Conservation (phyloP, 2,797 vertebrate genomes). For the Neoniphon sammara region DNA sequence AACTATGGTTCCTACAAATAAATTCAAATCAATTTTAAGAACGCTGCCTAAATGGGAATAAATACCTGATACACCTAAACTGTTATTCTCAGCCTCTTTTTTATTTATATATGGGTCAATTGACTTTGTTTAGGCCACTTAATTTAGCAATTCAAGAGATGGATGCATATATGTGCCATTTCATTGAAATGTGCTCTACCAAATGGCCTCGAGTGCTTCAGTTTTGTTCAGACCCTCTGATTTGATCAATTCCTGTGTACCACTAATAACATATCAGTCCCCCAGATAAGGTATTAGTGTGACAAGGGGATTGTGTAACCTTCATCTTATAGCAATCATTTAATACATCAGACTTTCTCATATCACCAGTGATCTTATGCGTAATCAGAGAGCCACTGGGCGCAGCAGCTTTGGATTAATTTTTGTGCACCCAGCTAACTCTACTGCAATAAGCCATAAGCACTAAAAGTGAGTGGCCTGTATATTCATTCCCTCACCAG, state of each 20-base stretch:
- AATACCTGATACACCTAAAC: not conserved
- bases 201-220: not conserved
- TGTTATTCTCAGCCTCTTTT: not conserved
- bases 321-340: constrained; percentile 18
- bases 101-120: not conserved
- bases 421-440: not conserved
- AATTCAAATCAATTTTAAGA: not conserved
- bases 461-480: constrained; percentile 5
- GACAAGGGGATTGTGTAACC: constrained; percentile 23
- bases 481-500: constrained; percentile 14
- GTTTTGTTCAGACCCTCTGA: not conserved
- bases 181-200: not conserved
- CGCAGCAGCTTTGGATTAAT: constrained; percentile 28
- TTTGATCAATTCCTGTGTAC: constrained; percentile 4
- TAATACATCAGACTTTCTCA: constrained; percentile 14
- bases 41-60: not conserved
- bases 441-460: constrained; percentile 19
- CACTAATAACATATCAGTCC: not conserved
- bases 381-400: constrained; percentile 27
- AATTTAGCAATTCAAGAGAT: not conserved
- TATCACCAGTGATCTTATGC: constrained; percentile 32
- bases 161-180: not conserved
- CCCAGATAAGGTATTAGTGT: constrained; percentile 17
- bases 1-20: not conserved
- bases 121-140: not conserved